A percentile compares a stretch with the other conserved stretches of the same genome.
Conservation (phyloP, 2,888 invertebrate genomes). For the Melanostoma mellinum region DNA sequence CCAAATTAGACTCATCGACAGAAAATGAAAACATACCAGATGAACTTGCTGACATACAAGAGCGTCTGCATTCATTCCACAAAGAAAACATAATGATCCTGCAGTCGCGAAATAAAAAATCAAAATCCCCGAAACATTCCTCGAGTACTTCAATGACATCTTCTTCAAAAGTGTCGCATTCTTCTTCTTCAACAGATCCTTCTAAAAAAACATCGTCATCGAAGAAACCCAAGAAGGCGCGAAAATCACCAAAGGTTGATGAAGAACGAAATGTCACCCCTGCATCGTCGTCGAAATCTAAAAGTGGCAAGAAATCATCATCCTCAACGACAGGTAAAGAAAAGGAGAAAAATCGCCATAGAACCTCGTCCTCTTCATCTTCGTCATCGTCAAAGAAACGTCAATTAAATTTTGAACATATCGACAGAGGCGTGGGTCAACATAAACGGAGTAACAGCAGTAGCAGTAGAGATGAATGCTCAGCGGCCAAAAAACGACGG, state of each 20-base stretch:
- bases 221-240: constrained; percentile 58
- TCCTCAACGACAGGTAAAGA: constrained; percentile 76
- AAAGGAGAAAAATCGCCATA: constrained; percentile 81
- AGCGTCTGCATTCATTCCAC: constrained; percentile 85
- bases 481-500: constrained; percentile 74
- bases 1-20: constrained; percentile 35
- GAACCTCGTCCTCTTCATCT: constrained; percentile 72
- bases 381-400: constrained; percentile 77
- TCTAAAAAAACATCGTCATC: constrained; percentile 44
- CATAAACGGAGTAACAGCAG: constrained; percentile 64
- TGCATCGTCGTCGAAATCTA: constrained; percentile 51
- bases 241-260: constrained; percentile 48
- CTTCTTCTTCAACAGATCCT: constrained; percentile 37
- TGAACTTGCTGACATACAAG: constrained; percentile 85
- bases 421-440: constrained; percentile 79
- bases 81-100: constrained; percentile 85
- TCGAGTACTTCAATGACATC: constrained; percentile 38
- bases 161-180: constrained; percentile 73
- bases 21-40: constrained; percentile 79
- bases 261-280: constrained; percentile 14
- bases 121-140: constrained; percentile 72
- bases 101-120: constrained; percentile 85
- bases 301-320: constrained; percentile 64
- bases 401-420: constrained; percentile 83
- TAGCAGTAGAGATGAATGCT: constrained; percentile 51